Base-by-base conservation (phyloP, 2,888 invertebrate species). In the Entomobrya multifasciata region DNA sequence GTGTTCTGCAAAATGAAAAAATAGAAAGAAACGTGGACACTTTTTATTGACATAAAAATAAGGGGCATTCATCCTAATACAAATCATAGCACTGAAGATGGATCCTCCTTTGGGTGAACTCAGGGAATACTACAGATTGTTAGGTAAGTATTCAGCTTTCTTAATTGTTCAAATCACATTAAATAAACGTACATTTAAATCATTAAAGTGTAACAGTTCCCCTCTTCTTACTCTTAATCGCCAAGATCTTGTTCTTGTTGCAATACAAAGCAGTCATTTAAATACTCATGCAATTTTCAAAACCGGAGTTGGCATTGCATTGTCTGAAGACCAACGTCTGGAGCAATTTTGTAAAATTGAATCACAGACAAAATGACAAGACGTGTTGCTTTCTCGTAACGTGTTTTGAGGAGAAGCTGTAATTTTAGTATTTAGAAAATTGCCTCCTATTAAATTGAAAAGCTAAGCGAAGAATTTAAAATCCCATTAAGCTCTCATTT, bases 41-140 rank as follows among this genome's bases (percentile, higher is more conserved):
- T 36, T 22, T 44, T 60, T 65, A 47, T 41, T 47, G 22, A 20
- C 60, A n/a, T n/a, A n/a, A n/a, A n/a, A n/a, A n/a, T n/a, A n/a
- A n/a, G 20, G 52, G 8, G 60, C n/a, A 60, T 20, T 27, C 5
- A n/a, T 4, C 6, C 17, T 4, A 17, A 13, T 20, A 20, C 57
- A 20, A 5, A 47, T 65, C 47, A 13, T 30, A 83, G n/a, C n/a
- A n/a, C n/a, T n/a, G 17, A 55, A 55, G 36, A 85, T 85, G 84
- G 84, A 85, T 78, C 84, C 84, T 47, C 78, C 67, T 44, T 67
- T 85, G 30, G 78, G 47, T 62, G 84, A 85, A 41, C 70, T 85
- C 1, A 17, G 84, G 15, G 84, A 85, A 6, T 85, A 85, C 78
- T 85, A 85, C 84, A 36, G 84, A 36, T 60, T 85, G 20, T 17